Evolutionary conservation across 2,113 vertebrate genomes (phyloP).

Genomic region (Protomyctophum bolini): DNA sequence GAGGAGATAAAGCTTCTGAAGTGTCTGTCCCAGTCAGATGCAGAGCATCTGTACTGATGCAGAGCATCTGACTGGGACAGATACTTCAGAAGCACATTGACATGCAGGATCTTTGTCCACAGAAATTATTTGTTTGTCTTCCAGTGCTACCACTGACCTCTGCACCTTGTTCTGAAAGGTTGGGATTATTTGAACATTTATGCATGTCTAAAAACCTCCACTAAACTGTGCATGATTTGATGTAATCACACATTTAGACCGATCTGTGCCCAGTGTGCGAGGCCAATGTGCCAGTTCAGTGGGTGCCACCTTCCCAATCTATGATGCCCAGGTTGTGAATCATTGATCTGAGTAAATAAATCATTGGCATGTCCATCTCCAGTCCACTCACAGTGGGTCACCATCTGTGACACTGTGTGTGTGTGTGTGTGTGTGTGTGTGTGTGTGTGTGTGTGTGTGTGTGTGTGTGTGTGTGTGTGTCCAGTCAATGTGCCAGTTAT

Average conservation of each 20-base stretch:
- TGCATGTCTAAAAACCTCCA: background rate
- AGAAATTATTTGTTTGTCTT: too few species aligned
- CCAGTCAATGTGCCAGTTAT: too few species aligned
- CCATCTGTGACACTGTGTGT: conserved; percentile 69
- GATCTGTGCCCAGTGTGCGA: conserved; percentile 41
- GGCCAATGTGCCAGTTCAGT: conserved; percentile 53
- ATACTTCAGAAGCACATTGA: too few species aligned
- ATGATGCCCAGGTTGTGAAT: conserved; percentile 72
- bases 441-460: conserved; percentile 6
- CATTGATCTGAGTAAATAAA: conserved; percentile 78
- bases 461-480: conserved; percentile 1
- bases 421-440: background rate
- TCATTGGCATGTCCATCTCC: conserved; percentile 66
- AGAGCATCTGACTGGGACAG: too few species aligned
- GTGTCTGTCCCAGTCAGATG: too few species aligned
- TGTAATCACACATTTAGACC: background rate
- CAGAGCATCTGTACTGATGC: too few species aligned
- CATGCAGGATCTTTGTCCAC: too few species aligned
- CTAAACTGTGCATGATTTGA: too few species aligned
- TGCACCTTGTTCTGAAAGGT: background rate
- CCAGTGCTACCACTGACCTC: too few species aligned
- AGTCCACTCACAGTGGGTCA: conserved; percentile 52
- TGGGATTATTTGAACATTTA: background rate
- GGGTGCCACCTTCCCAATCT: conserved; percentile 51
- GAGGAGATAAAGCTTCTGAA: too few species aligned